Evolutionary conservation across 2,797 vertebrate genomes (phyloP).

Genomic region (Chelonia mydas): DNA sequence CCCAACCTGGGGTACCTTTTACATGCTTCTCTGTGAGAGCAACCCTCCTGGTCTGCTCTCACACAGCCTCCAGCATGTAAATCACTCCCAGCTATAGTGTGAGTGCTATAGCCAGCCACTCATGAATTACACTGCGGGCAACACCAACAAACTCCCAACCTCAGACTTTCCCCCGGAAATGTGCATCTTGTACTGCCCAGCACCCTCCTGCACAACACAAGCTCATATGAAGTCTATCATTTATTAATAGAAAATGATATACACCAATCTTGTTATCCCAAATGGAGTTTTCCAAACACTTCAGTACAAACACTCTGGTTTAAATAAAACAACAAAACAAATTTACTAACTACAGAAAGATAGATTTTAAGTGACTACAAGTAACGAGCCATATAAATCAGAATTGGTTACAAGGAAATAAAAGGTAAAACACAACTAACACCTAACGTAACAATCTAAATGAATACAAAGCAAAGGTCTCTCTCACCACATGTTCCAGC

Average conservation of each 20-base stretch:
- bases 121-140: not conserved
- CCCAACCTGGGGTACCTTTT: not conserved
- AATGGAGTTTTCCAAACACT: not conserved
- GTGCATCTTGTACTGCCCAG: not conserved
- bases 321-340: not conserved
- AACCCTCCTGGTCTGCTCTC: not conserved
- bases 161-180: not conserved
- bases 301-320: not conserved
- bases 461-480: not conserved
- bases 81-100: not conserved
- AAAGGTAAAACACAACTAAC: not conserved
- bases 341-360: not conserved
- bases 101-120: not conserved
- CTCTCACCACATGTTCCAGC: not conserved
- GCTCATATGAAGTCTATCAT: not conserved
- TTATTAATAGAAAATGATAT: not conserved
- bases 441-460: not conserved
- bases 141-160: not conserved
- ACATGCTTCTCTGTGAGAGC: not conserved
- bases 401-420: not conserved
- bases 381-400: not conserved
- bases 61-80: not conserved
- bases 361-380: not conserved
- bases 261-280: not conserved
- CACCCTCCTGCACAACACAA: not conserved